Conservation (phyloP, 2,113 vertebrate genomes). For the Phoxinus phoxinus region DNA sequence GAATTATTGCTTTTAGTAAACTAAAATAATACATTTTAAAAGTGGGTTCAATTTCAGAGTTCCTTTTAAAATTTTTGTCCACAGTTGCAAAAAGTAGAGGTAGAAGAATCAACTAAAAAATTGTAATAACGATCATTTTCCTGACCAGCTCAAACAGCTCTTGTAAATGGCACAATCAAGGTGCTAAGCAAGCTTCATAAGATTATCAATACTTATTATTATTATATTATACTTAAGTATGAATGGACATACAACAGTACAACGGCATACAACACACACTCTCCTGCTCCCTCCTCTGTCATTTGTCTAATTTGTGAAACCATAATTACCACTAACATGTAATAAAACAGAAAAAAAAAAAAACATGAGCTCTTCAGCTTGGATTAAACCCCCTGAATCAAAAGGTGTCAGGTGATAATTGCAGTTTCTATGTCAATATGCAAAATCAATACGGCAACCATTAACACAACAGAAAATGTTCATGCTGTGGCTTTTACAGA, state of each 20-base stretch:
- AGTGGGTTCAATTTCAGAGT: neutral
- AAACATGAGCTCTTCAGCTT: conserved; percentile 66
- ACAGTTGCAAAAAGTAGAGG: neutral
- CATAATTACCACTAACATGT: conserved; percentile 76
- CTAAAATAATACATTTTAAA: neutral
- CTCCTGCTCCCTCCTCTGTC: conserved; percentile 58
- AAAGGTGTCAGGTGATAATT: conserved; percentile 67
- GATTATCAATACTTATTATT: too few species aligned
- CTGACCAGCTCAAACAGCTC: conserved; percentile 47
- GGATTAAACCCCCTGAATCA: conserved; percentile 70
- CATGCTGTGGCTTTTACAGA: conserved; percentile 50
- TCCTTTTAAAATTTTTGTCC: neutral
- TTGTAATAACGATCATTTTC: conserved; percentile 23
- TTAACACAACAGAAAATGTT: conserved; percentile 57
- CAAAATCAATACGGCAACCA: conserved; percentile 63
- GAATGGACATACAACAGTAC: too few species aligned
- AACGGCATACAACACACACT: conserved; percentile 51
- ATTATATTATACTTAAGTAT: too few species aligned
- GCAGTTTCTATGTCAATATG: conserved; percentile 64
- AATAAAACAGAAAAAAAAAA: conserved; percentile 69
- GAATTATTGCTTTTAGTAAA: neutral
- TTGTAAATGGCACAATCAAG: conserved; percentile 59
- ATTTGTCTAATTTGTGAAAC: conserved; percentile 76
- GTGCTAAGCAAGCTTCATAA: conserved; percentile 48
- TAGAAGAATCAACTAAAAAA: neutral